phyloP scores from a whole-genome alignment of 2,113 vertebrate genomes.

The Hippocampus mohnikei region DNA sequence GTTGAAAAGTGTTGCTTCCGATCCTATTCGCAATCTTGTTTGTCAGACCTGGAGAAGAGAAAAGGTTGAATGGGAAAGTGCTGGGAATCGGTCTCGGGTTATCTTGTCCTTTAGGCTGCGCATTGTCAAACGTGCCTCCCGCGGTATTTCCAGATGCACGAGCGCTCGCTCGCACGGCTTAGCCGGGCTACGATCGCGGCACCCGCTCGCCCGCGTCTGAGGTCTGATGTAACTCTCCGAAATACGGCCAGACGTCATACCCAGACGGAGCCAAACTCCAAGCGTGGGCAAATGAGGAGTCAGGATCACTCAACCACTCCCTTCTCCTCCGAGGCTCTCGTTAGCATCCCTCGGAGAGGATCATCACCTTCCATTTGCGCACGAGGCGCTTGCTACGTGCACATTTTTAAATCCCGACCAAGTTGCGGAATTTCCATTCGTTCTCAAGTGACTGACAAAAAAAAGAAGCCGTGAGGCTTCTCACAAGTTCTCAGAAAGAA shows the following conservation, averaged over 20 bases:
- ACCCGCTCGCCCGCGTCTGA: background rate
- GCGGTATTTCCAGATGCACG: background rate
- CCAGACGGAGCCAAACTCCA: constrained; percentile 5
- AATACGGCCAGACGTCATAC: background rate
- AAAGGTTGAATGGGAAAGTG: background rate
- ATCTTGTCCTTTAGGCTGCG: background rate
- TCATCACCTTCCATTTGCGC: background rate
- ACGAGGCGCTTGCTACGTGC: background rate
- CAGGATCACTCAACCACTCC: constrained; percentile 5
- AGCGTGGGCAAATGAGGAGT: constrained; percentile 13
- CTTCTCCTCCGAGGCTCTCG: constrained; percentile 10
- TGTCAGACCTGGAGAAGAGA: background rate
- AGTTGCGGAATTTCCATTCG: background rate
- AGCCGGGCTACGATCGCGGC: constrained; percentile 1
- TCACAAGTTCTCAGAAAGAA: background rate
- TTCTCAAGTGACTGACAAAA: background rate
- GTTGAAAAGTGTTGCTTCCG: background rate
- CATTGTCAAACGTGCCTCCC: background rate
- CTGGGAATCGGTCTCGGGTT: background rate
- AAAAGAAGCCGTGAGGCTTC: background rate
- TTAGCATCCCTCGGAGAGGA: constrained; percentile 11
- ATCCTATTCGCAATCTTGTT: background rate
- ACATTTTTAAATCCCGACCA: background rate
- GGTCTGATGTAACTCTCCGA: constrained; percentile 5
- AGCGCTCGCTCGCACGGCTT: background rate